These are phyloP conservation scores for Rhinolophus sinicus DNA, from an alignment of 2,113 vertebrate genomes.

Conservation along the genomic window DNA sequence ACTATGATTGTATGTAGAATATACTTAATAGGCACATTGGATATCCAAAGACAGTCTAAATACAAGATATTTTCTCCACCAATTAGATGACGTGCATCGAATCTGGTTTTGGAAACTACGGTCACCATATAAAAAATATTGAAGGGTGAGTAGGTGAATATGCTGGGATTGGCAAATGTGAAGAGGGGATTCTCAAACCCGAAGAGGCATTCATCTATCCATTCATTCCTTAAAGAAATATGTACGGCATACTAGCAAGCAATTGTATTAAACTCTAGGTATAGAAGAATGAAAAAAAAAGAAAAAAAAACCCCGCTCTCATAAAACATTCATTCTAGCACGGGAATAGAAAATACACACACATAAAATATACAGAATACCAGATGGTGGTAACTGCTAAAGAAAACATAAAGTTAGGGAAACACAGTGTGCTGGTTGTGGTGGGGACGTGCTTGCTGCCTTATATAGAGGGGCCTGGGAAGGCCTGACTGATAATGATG, in stretches of 20 bases:
- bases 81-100: neutral
- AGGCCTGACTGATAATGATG: neutral
- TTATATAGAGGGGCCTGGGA: neutral
- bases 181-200: conserved; percentile 16
- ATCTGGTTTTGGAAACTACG: neutral
- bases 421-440: neutral
- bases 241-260: neutral
- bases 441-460: neutral
- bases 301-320: neutral
- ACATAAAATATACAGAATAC: neutral
- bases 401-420: neutral
- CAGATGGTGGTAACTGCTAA: neutral
- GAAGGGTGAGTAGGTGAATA: neutral
- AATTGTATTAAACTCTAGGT: neutral
- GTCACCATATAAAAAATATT: neutral
- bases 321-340: neutral
- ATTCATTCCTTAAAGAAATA: conserved; percentile 27
- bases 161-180: neutral
- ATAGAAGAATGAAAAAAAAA: neutral
- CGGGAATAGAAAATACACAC: neutral
- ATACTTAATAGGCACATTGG: neutral
- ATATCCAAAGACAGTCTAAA: conserved; percentile 7
- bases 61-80: neutral
- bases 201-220: neutral
- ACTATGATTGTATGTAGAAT: conserved; percentile 17